Evolutionary conservation across 2,888 invertebrate species (phyloP).

Genomic region (Epinotia ramella): DNA sequence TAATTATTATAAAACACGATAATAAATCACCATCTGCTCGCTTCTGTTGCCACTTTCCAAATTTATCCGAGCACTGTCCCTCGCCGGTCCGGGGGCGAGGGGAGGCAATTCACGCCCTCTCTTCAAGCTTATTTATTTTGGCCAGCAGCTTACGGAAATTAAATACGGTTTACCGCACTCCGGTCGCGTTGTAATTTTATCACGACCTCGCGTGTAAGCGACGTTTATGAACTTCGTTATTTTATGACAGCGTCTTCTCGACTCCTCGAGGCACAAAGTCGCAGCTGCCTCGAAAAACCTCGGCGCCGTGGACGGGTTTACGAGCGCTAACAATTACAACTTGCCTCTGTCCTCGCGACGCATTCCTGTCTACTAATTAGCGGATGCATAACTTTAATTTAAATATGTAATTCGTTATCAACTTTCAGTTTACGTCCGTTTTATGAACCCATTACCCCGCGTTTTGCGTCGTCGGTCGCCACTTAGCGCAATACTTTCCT

Average conservation of each 20-base stretch:
- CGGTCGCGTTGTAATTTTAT: slow-evolving; percentile 64
- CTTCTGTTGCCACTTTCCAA: slow-evolving; percentile 79
- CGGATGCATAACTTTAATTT: slow-evolving; percentile 51
- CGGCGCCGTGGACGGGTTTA: slow-evolving; percentile 57
- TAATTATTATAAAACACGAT: slow-evolving; percentile 82
- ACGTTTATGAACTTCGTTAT: slow-evolving; percentile 52
- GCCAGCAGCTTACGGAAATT: slow-evolving; percentile 76
- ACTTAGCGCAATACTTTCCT: slow-evolving; percentile 34
- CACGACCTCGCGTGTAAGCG: slow-evolving; percentile 53
- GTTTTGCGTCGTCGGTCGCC: slow-evolving; percentile 48
- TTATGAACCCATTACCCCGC: slow-evolving; percentile 54
- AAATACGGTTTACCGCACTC: slow-evolving; percentile 70
- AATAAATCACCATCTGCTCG: slow-evolving; percentile 82
- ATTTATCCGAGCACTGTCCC: slow-evolving; percentile 66
- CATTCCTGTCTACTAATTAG: slow-evolving; percentile 61
- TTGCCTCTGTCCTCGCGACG: slow-evolving; percentile 47
- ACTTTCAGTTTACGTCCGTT: slow-evolving; percentile 56
- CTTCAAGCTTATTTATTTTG: slow-evolving; percentile 75
- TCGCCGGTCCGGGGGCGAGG: slow-evolving; percentile 44
- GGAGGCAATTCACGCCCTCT: slow-evolving; percentile 71
- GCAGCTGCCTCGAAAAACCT: slow-evolving; percentile 54
- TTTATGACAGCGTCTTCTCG: slow-evolving; percentile 39
- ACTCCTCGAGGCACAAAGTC: slow-evolving; percentile 49
- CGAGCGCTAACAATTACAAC: slow-evolving; percentile 57
- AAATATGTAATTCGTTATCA: slow-evolving; percentile 50